Evolutionary conservation across 2,888 invertebrate genomes (phyloP).

Genomic region (Apamea monoglypha): DNA sequence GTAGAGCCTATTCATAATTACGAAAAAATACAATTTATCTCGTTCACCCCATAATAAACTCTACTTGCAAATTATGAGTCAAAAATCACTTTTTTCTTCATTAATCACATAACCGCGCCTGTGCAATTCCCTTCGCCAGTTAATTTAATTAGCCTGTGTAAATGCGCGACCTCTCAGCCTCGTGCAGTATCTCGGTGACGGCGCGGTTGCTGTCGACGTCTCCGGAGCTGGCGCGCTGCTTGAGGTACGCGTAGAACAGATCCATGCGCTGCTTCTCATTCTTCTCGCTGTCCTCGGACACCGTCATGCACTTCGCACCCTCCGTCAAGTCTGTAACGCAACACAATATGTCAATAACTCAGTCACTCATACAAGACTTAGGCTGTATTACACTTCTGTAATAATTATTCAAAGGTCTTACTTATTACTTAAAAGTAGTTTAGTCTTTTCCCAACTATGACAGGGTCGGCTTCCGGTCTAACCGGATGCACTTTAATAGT

Average conservation of each 20-base stretch:
- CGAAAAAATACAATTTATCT: neutral
- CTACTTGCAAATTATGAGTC: neutral
- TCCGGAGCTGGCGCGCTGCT: constrained; percentile 80
- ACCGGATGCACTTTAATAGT: too few species aligned
- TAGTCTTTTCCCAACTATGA: too few species aligned
- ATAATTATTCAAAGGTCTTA: neutral
- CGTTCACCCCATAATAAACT: neutral
- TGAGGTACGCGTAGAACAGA: constrained; percentile 95
- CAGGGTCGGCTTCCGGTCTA: too few species aligned
- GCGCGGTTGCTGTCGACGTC: constrained; percentile 75
- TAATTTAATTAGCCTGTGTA: neutral
- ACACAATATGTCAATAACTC: neutral
- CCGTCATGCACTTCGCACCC: constrained; percentile 98
- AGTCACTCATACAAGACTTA: neutral
- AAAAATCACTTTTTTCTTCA: neutral
- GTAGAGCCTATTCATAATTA: neutral
- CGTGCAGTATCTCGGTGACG: constrained; percentile 81
- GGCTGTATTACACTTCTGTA: neutral
- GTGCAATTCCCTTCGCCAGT: neutral
- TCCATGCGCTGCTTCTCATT: constrained; percentile 99
- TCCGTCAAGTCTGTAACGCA: constrained; percentile 93
- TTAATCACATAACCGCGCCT: neutral
- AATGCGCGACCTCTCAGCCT: constrained; percentile 81
- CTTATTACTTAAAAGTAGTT: too few species aligned
- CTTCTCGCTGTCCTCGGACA: constrained; percentile 98